Evolutionary conservation across 2,797 vertebrate species (phyloP).

Genomic region (Centroberyx gerrardi): DNA sequence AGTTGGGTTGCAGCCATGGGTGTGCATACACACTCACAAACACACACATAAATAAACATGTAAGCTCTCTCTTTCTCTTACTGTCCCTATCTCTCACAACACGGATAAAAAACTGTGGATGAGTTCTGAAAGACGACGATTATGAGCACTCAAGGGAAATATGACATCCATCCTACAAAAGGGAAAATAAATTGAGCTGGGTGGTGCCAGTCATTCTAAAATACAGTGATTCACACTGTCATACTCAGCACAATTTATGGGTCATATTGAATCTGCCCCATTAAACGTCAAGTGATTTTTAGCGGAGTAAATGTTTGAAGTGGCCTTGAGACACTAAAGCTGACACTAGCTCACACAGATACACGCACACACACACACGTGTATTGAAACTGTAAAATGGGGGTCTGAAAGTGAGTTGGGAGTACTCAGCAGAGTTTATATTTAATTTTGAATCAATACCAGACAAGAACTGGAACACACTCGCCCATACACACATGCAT

Average conservation of each 20-base stretch:
- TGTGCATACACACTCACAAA: neutral
- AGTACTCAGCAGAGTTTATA: too few relatives aligned
- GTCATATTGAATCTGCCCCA: neutral
- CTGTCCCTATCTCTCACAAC: slow-evolving; percentile 1
- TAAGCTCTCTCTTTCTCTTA: neutral
- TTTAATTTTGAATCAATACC: neutral
- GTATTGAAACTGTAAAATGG: too few relatives aligned
- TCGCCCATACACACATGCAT: too few relatives aligned
- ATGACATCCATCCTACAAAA: neutral
- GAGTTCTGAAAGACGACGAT: neutral
- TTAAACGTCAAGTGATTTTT: neutral
- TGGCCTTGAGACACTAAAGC: neutral
- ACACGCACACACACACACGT: too few relatives aligned
- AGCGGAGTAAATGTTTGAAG: neutral
- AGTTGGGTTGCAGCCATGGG: slow-evolving; percentile 10
- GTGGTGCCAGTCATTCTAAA: neutral
- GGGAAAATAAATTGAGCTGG: neutral
- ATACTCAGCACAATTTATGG: too few relatives aligned
- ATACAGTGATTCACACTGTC: neutral
- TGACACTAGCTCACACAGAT: too few relatives aligned
- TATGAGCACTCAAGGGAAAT: neutral
- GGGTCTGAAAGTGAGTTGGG: too few relatives aligned
- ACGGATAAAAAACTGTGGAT: neutral
- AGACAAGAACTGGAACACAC: neutral
- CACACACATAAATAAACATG: slow-evolving; percentile 13